Conservation (phyloP, 2,797 vertebrate genomes). For the Hybognathus amarus region DNA sequence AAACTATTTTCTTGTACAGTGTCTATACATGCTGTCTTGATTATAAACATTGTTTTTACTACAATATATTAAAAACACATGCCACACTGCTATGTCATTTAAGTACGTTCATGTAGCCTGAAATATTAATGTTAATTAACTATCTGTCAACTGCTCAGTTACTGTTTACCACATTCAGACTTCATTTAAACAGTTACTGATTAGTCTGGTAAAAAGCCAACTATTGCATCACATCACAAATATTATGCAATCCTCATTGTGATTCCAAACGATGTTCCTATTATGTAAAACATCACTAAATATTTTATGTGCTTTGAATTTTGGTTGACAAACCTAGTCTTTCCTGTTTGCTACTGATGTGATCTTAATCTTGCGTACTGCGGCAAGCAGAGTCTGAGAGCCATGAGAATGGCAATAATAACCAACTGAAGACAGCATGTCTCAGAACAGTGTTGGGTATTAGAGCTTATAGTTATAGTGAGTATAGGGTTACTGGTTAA, state of each 20-base stretch:
- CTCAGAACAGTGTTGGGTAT: no score
- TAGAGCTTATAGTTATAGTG: background rate
- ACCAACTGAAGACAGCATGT: no score
- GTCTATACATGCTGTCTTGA: background rate
- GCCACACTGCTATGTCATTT: background rate
- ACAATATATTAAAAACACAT: background rate
- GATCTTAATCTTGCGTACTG: background rate
- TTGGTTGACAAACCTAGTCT: background rate
- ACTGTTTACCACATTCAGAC: background rate
- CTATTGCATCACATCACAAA: background rate
- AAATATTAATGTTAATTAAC: background rate
- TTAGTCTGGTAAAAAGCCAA: background rate
- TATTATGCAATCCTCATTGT: background rate
- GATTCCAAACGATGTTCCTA: background rate
- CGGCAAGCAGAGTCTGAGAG: no score
- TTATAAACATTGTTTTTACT: background rate
- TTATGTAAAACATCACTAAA: conserved; percentile 3
- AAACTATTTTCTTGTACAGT: background rate
- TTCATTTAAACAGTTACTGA: background rate
- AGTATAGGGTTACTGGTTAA: background rate
- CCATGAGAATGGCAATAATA: no score
- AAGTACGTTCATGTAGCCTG: background rate
- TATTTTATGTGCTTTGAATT: background rate
- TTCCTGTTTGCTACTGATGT: background rate
- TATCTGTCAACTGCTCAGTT: background rate